Conservation (phyloP, 2,113 vertebrate species). For the Lamprotornis superbus region DNA sequence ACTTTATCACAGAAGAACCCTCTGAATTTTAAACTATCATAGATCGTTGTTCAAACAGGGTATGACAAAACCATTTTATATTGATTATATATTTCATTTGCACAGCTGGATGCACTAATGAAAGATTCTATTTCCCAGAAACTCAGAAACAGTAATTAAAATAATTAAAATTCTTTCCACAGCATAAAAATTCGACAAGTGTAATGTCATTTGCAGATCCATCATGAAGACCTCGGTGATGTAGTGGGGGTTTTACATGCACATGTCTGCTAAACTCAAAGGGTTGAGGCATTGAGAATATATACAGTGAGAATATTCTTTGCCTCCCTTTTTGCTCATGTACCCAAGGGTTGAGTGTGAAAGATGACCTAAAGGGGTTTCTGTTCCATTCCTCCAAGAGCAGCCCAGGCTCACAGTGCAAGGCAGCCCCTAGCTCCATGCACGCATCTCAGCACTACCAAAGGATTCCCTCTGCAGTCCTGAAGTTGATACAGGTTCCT, state of each 20-base stretch:
- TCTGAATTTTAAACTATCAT: slow-evolving; percentile 39
- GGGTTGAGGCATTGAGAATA: background rate
- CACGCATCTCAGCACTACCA: background rate
- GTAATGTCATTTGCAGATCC: background rate
- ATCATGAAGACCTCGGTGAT: background rate
- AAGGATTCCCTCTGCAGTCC: background rate
- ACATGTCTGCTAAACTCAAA: background rate
- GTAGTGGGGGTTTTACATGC: background rate
- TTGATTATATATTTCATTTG: slow-evolving; percentile 59
- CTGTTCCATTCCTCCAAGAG: background rate
- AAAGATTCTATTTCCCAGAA: slow-evolving; percentile 32
- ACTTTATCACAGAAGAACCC: background rate
- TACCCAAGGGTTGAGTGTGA: background rate
- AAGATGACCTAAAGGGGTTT: background rate
- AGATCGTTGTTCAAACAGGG: slow-evolving; percentile 39
- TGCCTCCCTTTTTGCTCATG: background rate
- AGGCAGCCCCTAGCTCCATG: background rate
- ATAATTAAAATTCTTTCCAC: slow-evolving; percentile 27
- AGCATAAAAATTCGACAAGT: background rate
- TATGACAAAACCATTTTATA: slow-evolving; percentile 54
- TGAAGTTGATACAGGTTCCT: background rate
- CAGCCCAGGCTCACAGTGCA: background rate
- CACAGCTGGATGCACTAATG: slow-evolving; percentile 57
- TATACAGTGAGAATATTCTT: background rate
- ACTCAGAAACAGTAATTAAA: slow-evolving; percentile 46